These are phyloP conservation scores for Cyaniris semiargus DNA, from an alignment of 2,888 invertebrate species.

Conservation along the genomic window DNA sequence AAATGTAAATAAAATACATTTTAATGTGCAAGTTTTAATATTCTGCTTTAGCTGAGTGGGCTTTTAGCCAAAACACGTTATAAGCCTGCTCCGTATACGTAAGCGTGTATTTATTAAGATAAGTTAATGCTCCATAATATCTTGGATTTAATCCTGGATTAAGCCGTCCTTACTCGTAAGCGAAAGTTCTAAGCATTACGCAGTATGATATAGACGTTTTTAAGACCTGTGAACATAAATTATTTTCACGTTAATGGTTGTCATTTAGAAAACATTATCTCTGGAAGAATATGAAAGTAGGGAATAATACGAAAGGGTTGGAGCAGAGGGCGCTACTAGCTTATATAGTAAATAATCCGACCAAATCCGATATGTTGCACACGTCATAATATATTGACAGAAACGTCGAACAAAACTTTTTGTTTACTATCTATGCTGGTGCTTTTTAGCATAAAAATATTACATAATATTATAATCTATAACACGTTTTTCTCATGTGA, in stretches of 20 bases:
- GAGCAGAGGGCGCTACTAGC: too few relatives aligned
- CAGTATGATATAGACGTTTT: conserved; percentile 48
- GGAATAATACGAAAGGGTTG: not conserved
- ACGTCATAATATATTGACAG: too few relatives aligned
- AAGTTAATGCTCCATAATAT: conserved; percentile 1
- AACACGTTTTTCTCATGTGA: too few relatives aligned
- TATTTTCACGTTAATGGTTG: not conserved
- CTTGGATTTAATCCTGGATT: not conserved
- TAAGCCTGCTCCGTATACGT: not conserved
- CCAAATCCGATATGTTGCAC: too few relatives aligned
- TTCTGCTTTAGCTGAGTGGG: not conserved
- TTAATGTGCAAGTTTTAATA: conserved; percentile 9
- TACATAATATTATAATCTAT: too few relatives aligned
- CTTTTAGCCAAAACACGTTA: not conserved
- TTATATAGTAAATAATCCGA: too few relatives aligned
- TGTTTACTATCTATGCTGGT: too few relatives aligned
- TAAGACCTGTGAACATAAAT: conserved; percentile 43
- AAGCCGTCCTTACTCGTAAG: conserved; percentile 15
- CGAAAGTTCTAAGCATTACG: conserved; percentile 35
- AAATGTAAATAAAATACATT: conserved; percentile 25
- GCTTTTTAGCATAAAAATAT: too few relatives aligned
- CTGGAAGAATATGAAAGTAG: too few relatives aligned
- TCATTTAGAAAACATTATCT: not conserved
- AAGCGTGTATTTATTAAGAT: conserved; percentile 20
- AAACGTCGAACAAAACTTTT: too few relatives aligned